A percentile compares a stretch with the other conserved stretches of the same genome.
phyloP scores from a whole-genome alignment of 2,888 invertebrate species.

The Ophion ventricosus region DNA sequence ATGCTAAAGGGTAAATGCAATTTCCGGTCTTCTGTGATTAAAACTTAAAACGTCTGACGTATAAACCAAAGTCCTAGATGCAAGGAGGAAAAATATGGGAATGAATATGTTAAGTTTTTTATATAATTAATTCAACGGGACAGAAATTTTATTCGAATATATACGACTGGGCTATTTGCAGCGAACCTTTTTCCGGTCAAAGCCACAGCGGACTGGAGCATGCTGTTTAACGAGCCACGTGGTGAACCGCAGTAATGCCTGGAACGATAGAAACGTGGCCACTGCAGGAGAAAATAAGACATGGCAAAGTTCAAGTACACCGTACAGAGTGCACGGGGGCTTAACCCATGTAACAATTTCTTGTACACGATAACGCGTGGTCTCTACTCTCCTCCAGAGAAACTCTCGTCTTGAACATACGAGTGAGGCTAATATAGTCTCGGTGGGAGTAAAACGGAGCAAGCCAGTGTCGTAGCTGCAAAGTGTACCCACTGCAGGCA shows the following conservation, averaged over 20 bases:
- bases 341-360: conserved; percentile 34
- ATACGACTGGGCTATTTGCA: neutral
- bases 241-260: neutral
- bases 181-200: conserved; percentile 15
- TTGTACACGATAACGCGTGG: conserved; percentile 23
- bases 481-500: conserved; percentile 53
- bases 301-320: conserved; percentile 29
- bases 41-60: neutral
- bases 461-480: conserved; percentile 44
- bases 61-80: neutral
- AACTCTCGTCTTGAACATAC: conserved; percentile 22
- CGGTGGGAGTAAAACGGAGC: conserved; percentile 25
- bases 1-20: neutral
- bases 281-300: conserved; percentile 32
- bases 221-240: conserved; percentile 30
- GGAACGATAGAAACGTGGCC: conserved; percentile 12
- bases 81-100: neutral
- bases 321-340: conserved; percentile 17
- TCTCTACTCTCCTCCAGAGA: neutral
- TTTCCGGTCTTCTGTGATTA: neutral
- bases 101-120: neutral
- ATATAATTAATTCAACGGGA: neutral
- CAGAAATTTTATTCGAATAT: neutral
- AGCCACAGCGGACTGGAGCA: conserved; percentile 16
- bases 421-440: conserved; percentile 13